Evolutionary conservation across 2,113 vertebrate species (phyloP).

Genomic region (Cervus canadensis): DNA sequence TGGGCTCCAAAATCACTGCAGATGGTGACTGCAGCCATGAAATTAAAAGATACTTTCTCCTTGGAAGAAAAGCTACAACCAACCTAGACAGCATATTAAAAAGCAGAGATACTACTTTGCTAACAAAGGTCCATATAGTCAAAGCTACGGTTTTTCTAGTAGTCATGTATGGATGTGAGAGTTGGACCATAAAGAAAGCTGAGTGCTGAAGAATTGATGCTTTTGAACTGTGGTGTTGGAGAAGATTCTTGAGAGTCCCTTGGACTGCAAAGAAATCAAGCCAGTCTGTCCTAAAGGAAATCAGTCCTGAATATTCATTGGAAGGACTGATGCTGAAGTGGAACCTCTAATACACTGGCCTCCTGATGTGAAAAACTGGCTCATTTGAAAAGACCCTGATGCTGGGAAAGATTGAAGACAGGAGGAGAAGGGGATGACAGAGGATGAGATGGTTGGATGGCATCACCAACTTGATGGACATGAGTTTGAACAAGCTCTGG

Average conservation of each 20-base stretch:
- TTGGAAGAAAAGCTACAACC: background rate
- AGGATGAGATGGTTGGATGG: background rate
- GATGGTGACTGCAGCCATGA: background rate
- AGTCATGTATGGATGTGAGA: background rate
- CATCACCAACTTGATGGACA: background rate
- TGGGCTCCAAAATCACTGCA: background rate
- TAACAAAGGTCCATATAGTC: background rate
- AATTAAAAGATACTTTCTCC: background rate
- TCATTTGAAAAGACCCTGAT: background rate
- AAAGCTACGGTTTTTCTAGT: background rate
- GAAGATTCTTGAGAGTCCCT: background rate
- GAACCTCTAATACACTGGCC: background rate
- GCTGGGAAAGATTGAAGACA: background rate
- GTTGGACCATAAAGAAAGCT: background rate
- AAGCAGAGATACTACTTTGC: background rate
- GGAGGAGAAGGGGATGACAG: background rate
- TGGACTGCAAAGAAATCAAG: background rate
- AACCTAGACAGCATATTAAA: background rate
- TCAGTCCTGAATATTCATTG: background rate
- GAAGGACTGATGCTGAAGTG: background rate
- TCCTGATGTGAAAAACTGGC: background rate
- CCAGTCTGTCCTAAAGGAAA: background rate
- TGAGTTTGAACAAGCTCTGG: background rate
- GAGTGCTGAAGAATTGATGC: background rate
- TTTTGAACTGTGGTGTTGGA: background rate